Evolutionary conservation across 2,797 vertebrate species (phyloP).

Genomic region (Sebastes cheni): DNA sequence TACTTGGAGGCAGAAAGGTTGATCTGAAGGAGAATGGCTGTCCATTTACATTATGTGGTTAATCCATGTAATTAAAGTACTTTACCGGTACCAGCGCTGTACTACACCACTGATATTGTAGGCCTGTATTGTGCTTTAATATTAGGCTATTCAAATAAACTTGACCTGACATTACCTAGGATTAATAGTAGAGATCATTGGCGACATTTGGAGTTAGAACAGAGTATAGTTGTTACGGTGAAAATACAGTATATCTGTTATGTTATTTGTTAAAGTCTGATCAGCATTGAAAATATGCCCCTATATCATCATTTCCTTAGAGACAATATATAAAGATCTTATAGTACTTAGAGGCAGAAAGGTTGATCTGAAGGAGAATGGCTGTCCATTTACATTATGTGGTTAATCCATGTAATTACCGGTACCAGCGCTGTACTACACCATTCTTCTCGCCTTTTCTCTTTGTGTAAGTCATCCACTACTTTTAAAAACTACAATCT

Average conservation of each 20-base stretch:
- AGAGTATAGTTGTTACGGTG: background rate
- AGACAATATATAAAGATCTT: background rate
- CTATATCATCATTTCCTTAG: background rate
- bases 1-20: background rate
- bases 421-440: slow-evolving; percentile 4
- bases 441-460: background rate
- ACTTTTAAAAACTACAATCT: background rate
- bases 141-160: background rate
- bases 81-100: slow-evolving; percentile 7
- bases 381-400: slow-evolving; percentile 1
- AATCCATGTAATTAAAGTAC: slow-evolving; percentile 8
- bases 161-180: background rate
- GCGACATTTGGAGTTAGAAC: background rate
- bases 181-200: background rate
- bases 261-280: too few species aligned
- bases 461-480: slow-evolving; percentile 8
- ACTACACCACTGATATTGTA: background rate
- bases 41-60: slow-evolving; percentile 5
- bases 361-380: background rate
- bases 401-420: slow-evolving; percentile 16
- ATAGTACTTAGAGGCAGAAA: background rate
- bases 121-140: background rate
- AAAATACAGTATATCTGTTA: background rate
- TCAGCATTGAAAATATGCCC: too few species aligned
- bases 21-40: background rate